Evolutionary conservation across 2,888 invertebrate species (phyloP), one percentile per base, ranked within the genome.

Genomic region (Cacoxenus indagator): DNA sequence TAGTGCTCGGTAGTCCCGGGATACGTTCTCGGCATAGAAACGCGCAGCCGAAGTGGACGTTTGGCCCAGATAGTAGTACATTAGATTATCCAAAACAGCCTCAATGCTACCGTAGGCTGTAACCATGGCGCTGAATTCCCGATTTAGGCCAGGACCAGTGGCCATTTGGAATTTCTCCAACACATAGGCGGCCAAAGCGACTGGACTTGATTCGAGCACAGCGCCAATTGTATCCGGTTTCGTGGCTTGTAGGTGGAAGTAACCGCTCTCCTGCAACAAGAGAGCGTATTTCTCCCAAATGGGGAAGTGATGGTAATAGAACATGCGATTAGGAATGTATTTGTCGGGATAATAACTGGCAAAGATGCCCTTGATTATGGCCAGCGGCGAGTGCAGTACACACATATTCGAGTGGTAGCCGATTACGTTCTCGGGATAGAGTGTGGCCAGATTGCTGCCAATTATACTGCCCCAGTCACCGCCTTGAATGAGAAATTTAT

Each of bases 141-240:
- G 76, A 14, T 71, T 55, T 0, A 94, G 84, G 5, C 91, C 92
- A 0, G 94, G 94, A 76, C 94, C 93, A 87, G 88, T 94, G 92
- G 87, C 93, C 8, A 76, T 91, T 85, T 90, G 91, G 89, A 96
- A 96, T 85, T 97, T 97, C 83, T 98, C 97, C 11, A 98, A 87
- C 68, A 97, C 93, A 81, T 96, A 98, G 0, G 94, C 94, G 0
- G 96, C 96, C 69, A 98, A 87, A 0, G 95, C 97, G 0, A 93
- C 91, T 0, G 98, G 97, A 70, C 74, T 86, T 17, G 81, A 66
- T 4, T 75, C 69, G 19, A 88, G 75, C 0, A 76, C 87, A 1
- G 81, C 83, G 54, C 95, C 96, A 75, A 95, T 89, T 0, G 96
- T 96, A 81, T 97, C 96, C 9, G 97, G 96, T 85, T 96, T 96